Conservation (phyloP, 1,140 invertebrate genomes). For the Bombus haemorrhoidalis region DNA sequence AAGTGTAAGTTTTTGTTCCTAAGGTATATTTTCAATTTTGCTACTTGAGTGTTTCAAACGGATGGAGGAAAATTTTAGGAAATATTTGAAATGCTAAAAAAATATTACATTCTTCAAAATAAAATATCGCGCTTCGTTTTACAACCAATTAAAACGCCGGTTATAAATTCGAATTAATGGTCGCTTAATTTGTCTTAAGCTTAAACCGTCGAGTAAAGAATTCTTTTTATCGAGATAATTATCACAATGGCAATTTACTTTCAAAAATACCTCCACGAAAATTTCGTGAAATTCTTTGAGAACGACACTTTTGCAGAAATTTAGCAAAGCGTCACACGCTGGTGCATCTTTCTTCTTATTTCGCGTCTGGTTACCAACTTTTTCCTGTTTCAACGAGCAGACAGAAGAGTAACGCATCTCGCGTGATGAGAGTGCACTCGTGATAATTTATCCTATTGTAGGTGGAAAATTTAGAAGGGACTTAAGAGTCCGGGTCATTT, state of each 20-base stretch:
- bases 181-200: not conserved
- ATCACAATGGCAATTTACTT: not conserved
- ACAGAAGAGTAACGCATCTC: not conserved
- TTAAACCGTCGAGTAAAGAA: not conserved
- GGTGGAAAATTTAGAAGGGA: not conserved
- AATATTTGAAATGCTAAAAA: not conserved
- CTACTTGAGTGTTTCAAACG: too few relatives aligned
- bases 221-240: not conserved
- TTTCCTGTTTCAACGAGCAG: not conserved
- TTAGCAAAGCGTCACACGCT: not conserved
- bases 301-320: not conserved
- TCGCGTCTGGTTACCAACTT: constrained; percentile 8
- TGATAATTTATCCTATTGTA: constrained; percentile 31
- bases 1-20: too few relatives aligned
- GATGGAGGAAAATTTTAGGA: not conserved
- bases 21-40: too few relatives aligned
- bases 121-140: not conserved
- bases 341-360: not conserved
- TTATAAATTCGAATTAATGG: not conserved
- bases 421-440: constrained; percentile 30
- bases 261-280: not conserved
- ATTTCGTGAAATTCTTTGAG: constrained; percentile 10
- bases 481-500: not conserved
- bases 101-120: not conserved
- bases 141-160: too few relatives aligned